These are phyloP conservation scores for Corticium candelabrum DNA, from an alignment of 37 sponge, comb jelly and placozoan species.

Conservation along the genomic window DNA sequence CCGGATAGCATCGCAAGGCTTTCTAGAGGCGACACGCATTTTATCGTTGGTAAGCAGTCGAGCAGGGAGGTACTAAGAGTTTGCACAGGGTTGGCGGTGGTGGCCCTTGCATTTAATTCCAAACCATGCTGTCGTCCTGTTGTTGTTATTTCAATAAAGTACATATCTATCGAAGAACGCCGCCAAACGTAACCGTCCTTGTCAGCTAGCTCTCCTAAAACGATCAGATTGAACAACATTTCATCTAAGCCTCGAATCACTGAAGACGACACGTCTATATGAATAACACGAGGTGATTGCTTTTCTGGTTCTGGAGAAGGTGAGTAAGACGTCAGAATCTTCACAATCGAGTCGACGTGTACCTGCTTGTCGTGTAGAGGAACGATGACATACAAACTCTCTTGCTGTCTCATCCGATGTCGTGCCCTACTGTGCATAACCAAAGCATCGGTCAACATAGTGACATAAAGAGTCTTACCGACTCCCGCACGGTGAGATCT, in stretches of 20 bases:
- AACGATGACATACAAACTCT: background rate
- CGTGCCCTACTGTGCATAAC: background rate
- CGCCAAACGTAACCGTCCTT: background rate
- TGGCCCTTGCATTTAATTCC: too few relatives aligned
- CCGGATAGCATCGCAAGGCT: too few relatives aligned
- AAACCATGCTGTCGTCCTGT: too few relatives aligned
- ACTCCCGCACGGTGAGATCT: background rate
- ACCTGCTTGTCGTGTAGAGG: background rate
- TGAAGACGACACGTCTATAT: background rate
- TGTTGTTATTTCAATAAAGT: background rate
- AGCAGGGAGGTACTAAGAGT: too few relatives aligned
- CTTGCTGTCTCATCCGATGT: background rate
- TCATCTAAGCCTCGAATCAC: background rate
- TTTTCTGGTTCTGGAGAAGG: background rate
- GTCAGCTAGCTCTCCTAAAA: background rate
- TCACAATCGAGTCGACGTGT: background rate
- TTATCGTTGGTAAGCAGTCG: too few relatives aligned
- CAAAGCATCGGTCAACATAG: background rate
- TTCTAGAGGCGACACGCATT: too few relatives aligned
- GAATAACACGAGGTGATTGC: background rate
- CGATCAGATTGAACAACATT: conserved; percentile 2
- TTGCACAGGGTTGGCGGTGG: too few relatives aligned
- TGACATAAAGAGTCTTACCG: conserved; percentile 6
- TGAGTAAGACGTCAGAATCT: background rate
- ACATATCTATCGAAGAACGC: background rate